Base-by-base conservation (phyloP, 2,797 vertebrate genomes). In the Thripadectes ignobilis region DNA sequence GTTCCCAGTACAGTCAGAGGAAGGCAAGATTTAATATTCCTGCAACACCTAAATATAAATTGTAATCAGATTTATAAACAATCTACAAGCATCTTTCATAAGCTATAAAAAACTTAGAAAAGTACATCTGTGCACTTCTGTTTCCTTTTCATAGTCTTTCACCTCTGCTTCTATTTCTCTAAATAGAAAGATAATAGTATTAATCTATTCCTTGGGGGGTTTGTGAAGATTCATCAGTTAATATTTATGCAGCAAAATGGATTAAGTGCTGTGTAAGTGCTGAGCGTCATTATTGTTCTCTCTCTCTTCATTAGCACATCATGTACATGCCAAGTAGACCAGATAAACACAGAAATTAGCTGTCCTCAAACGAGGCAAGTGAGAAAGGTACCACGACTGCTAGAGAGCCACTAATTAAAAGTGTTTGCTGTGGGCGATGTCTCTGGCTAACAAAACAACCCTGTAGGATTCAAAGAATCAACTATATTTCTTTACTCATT, bases 281-380 rank as follows among this genome's bases (percentile, higher is more conserved):
- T 88, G 66, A 93, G 45, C 73, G 76, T 58, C 76, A 91, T 96
- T 89, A 89, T 29, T 91, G 73, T 84, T 87, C 87, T 91, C 72
- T 80, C 45, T 39, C 39, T 91, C 65, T 95, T 93, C 81, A 71
- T 95, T 90, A 93, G 88, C 86, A 87, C 72, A 81, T 66, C 38
- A 27, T 43, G 85, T 85, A 82, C 89, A 74, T 83, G 67, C 41
- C 54, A 61, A 65, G n/a, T 10, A 54, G 71, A 76, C 51, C 71
- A 92, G 85, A 94, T 59, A 94, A 96, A 92, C 86, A 92, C 59
- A 89, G 61, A 82, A 90, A 94, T 92, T 74, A 95, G 74, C 69
- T 85, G 80, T 82, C 36, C 72, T 94, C 58, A 49, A 22, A 54
- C 27, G 29, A 78, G 30, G 29, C 54, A 92, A 91, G 41, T 38